Percentiles rank a stretch among this genome's conserved stretches.
phyloP scores from a whole-genome alignment of 2,113 vertebrate species.

The Tympanuchus pallidicinctus region DNA sequence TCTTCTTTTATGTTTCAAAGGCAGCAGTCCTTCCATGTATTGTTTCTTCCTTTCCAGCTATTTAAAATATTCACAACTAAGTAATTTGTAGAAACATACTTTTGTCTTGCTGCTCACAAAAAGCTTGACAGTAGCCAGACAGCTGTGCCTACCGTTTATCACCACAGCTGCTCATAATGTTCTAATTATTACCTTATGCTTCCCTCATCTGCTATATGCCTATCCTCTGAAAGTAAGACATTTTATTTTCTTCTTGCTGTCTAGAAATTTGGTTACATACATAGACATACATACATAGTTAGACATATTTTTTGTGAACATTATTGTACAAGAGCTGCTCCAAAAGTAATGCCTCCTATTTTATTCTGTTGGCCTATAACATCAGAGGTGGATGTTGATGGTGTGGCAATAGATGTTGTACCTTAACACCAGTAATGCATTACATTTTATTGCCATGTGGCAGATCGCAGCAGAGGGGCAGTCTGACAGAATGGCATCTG shows the following conservation, averaged over 20 bases:
- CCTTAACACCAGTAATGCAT: no score
- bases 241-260: background rate
- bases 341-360: no score
- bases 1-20: background rate
- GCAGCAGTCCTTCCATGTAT: background rate
- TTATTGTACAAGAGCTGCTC: background rate
- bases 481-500: no score
- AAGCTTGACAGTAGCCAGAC: conserved; percentile 8
- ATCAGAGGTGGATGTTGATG: no score
- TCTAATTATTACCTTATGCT: conserved; percentile 62
- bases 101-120: conserved; percentile 34
- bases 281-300: background rate
- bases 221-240: background rate
- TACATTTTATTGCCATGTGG: no score
- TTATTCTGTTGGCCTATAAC: no score
- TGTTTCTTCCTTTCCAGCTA: background rate
- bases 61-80: background rate
- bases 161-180: conserved; percentile 2
- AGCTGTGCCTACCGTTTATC: conserved; percentile 34
- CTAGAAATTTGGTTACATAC: background rate
- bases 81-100: conserved; percentile 9
- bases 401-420: no score
- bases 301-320: background rate
- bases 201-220: conserved; percentile 2
- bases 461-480: no score